Evolutionary conservation across 2,113 vertebrate genomes (phyloP), one percentile per base, ranked within the genome.

Genomic region (Isurus oxyrinchus): DNA sequence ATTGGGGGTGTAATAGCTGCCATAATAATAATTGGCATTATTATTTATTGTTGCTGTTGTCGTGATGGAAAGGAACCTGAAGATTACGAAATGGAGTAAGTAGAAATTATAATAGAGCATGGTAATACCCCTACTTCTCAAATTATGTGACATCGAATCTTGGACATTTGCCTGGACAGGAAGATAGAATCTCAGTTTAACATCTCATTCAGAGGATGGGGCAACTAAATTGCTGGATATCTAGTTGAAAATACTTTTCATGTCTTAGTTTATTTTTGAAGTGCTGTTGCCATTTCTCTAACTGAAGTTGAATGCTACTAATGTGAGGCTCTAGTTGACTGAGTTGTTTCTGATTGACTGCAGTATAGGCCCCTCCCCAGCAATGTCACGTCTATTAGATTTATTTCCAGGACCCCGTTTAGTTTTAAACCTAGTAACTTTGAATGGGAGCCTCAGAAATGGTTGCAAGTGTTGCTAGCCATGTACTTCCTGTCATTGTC

Each of bases 21-120:
- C 86, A 2, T 99, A 27, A 6, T 98, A 94, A 3, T 98, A 87
- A 87, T 98, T 0, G 97, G 98, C 0, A 31, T 99, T 96, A 0
- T 98, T 3, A 84, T 97, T 95, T 99, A 98, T 11, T 99, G 98
- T 97, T 99, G 98, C 97, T 98, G 98, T 97, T 98, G 97, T 95
- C 97, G 97, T 55, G 97, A 0, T 0, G 94, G 14, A 1, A 94
- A 94, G 19, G 96, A 97, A 57, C 49, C 96, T 61, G 96, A 91
- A 0, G 96, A 97, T 35, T 97, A 97, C 0, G 79, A 98, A 16
- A 97, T 97, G 96, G 97, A 97, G 97, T 98, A 97, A 97, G 98
- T 98, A 49, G 81, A 44, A 44, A 84, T 44, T 84, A 87, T 40
- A 91, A 76, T 27, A 86, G 88, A n/a, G 6, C 61, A 63, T 10